Percentiles rank a stretch among this genome's conserved stretches.
phyloP scores from a whole-genome alignment of 2,797 vertebrate genomes.

The Vespertilio murinus region DNA sequence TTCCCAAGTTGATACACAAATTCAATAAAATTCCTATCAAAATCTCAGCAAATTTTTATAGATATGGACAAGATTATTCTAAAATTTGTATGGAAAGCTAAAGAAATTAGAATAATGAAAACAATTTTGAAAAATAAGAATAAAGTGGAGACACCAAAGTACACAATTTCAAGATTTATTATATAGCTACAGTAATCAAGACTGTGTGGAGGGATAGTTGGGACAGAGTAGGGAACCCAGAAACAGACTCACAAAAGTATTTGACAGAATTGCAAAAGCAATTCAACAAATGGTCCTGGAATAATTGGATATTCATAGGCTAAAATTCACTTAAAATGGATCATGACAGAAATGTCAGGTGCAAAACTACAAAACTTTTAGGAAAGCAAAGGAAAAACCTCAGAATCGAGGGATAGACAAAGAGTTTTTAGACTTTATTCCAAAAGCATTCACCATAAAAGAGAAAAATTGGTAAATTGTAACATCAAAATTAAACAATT shows the following conservation, averaged over 20 bases:
- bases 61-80: background rate
- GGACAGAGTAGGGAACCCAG: background rate
- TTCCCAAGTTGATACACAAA: background rate
- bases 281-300: background rate
- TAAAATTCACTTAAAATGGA: background rate
- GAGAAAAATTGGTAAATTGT: background rate
- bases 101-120: conserved; percentile 19
- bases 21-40: background rate
- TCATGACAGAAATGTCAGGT: background rate
- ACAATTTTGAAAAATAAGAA: background rate
- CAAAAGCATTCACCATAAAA: background rate
- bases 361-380: background rate
- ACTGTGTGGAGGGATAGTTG: background rate
- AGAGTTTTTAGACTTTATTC: conserved; percentile 9
- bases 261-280: background rate
- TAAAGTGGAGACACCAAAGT: background rate
- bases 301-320: background rate
- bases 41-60: background rate
- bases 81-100: background rate
- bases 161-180: background rate
- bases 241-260: background rate
- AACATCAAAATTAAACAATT: background rate
- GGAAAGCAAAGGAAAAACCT: background rate
- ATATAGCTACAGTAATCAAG: background rate
- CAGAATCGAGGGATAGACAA: background rate